Evolutionary conservation across 2,888 invertebrate genomes (phyloP), one percentile per base, ranked within the genome.

Genomic region (Drosophila kambysellisi): DNA sequence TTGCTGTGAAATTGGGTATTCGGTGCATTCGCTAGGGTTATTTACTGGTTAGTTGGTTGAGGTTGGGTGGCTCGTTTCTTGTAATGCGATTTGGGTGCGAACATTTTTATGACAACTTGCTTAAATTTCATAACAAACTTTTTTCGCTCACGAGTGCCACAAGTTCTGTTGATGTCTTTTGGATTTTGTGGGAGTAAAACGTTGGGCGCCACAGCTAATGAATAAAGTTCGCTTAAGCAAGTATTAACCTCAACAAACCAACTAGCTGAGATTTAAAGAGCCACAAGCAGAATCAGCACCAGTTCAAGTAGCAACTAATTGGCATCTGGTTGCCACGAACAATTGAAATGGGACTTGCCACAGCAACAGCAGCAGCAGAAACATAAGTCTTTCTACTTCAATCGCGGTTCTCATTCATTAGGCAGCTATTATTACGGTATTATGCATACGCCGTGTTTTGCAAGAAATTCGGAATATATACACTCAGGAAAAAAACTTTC

Each of bases 61-160:
- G 9, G 35, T 17, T 33, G 33, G 29, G 25, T 7, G 46, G 29
- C 7, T 46, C 51, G 59, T 73, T 81, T 64, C 70, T 73, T 74
- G 81, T 83, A 80, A 81, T 83, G 78, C 70, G 75, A 81, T 79
- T 83, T 74, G 76, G 74, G 66, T 74, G 82, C 80, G 73, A 85
- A 85, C 86, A 88, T 88, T 88, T 86, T 88, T 88, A 88, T 88
- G 87, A 88, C 89, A 90, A 90, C 82, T 90, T 88, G 90, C 82
- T 88, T 90, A 86, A 88, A 90, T 85, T 83, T 77, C 86, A 81
- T 79, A 88, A 76, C 69, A 88, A 85, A 87, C 89, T 89, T 87
- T 88, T 86, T 89, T 83, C 78, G 76, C 76, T 62, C 69, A 76
- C 70, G 60, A 65, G 68, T 35, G 43, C 39, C 66, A 76, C 68